phyloP scores from a whole-genome alignment of 2,888 invertebrate genomes.

The Mayetiola destructor region DNA sequence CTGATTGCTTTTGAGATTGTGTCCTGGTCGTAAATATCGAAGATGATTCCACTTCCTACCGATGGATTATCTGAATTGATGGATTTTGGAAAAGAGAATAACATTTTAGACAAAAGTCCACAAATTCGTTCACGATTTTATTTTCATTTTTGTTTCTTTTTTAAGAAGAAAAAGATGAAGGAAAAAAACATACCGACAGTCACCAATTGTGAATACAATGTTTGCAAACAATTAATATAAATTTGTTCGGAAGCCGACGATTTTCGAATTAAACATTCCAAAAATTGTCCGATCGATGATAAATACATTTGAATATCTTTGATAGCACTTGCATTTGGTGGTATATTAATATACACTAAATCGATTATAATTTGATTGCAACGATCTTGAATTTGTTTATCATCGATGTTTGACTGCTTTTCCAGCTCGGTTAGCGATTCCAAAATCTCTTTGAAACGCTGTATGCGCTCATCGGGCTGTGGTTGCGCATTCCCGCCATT shows the following conservation, averaged over 20 bases:
- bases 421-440: neutral
- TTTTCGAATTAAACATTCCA: neutral
- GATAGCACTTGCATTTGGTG: neutral
- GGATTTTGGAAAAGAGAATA: neutral
- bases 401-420: neutral
- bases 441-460: neutral
- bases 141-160: too few species aligned
- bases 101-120: neutral
- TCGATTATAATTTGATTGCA: neutral
- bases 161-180: neutral
- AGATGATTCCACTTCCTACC: neutral
- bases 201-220: neutral
- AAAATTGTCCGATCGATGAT: neutral
- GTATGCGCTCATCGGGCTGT: neutral
- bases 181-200: neutral
- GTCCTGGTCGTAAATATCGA: conserved; percentile 2
- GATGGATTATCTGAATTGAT: neutral
- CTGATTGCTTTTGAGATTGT: conserved; percentile 4
- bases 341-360: neutral
- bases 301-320: neutral
- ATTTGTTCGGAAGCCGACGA: conserved; percentile 1
- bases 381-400: conserved; percentile 5
- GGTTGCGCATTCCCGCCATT: conserved; percentile 3
- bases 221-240: neutral
- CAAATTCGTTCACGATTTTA: too few species aligned